A percentile compares a stretch with the other conserved stretches of the same genome.
Conservation (phyloP, 1,140 invertebrate genomes). For the Drosophila nigrodunni region DNA sequence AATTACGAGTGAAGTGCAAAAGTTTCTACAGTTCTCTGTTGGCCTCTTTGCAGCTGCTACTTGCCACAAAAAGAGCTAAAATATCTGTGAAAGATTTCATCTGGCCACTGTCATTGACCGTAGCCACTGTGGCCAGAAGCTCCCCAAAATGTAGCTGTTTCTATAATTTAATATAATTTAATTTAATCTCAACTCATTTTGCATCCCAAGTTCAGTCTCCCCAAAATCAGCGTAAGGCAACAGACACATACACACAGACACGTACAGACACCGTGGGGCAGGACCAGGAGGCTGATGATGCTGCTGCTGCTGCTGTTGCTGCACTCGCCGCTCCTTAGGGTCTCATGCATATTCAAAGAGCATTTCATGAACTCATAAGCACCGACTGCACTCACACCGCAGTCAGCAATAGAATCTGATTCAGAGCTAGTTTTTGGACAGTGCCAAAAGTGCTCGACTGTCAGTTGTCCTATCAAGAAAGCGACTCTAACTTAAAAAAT, state of each 20-base stretch:
- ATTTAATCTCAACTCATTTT: conserved; percentile 69
- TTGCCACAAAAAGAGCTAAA: background rate
- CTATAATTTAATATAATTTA: conserved; percentile 72
- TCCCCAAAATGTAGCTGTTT: conserved; percentile 47
- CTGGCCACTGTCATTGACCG: background rate
- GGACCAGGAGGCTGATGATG: conserved; percentile 11
- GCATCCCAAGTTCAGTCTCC: conserved; percentile 10
- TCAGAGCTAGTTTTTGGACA: background rate
- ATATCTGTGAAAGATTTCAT: background rate
- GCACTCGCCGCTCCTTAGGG: conserved; percentile 77
- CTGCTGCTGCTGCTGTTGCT: conserved; percentile 27
- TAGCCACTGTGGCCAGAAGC: background rate
- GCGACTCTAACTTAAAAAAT: too few species aligned
- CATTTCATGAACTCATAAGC: conserved; percentile 82
- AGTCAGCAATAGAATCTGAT: background rate
- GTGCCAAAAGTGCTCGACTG: background rate
- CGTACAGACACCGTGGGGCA: background rate
- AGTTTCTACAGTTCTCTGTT: conserved; percentile 3
- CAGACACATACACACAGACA: conserved; percentile 15
- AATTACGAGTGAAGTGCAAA: conserved; percentile 34
- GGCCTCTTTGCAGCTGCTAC: conserved; percentile 19
- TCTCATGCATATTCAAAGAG: conserved; percentile 80
- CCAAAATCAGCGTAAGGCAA: conserved; percentile 33
- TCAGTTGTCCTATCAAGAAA: background rate
- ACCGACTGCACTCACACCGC: conserved; percentile 61